Conservation (phyloP, 1,140 invertebrate genomes). For the Neomicropteryx cornuta region DNA sequence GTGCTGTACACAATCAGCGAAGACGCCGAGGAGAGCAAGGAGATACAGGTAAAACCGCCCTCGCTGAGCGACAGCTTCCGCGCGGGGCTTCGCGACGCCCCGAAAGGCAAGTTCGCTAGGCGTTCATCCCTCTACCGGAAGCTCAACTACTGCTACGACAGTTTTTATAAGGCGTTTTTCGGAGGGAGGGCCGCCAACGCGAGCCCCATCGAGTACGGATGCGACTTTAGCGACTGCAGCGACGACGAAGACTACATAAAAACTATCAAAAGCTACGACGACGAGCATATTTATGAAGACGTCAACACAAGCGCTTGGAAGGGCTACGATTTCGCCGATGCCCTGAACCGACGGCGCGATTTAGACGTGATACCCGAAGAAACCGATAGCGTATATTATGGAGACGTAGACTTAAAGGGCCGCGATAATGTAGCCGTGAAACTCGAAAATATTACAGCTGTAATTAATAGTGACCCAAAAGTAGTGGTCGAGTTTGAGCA, state of each 20-base stretch:
- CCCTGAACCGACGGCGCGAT: conserved; percentile 9
- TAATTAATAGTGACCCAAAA: too few relatives aligned
- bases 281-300: conserved; percentile 37
- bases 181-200: conserved; percentile 12
- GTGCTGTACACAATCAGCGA: conserved; percentile 94
- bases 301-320: conserved; percentile 24
- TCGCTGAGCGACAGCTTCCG: not conserved
- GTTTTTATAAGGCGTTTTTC: conserved; percentile 36
- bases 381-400: conserved; percentile 36
- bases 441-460: not conserved
- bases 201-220: conserved; percentile 18
- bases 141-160: conserved; percentile 36
- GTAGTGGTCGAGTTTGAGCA: too few relatives aligned
- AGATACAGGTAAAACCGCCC: conserved; percentile 44
- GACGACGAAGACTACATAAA: conserved; percentile 14
- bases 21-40: conserved; percentile 67
- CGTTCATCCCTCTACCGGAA: conserved; percentile 32
- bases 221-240: conserved; percentile 19
- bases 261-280: conserved; percentile 19
- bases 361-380: conserved; percentile 38
- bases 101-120: conserved; percentile 14
- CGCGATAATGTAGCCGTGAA: conserved; percentile 2
- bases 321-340: conserved; percentile 9
- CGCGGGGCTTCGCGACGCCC: not conserved
- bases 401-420: conserved; percentile 10